Base-by-base conservation (phyloP, 2,888 invertebrate genomes). In the Acrobasis suavella region DNA sequence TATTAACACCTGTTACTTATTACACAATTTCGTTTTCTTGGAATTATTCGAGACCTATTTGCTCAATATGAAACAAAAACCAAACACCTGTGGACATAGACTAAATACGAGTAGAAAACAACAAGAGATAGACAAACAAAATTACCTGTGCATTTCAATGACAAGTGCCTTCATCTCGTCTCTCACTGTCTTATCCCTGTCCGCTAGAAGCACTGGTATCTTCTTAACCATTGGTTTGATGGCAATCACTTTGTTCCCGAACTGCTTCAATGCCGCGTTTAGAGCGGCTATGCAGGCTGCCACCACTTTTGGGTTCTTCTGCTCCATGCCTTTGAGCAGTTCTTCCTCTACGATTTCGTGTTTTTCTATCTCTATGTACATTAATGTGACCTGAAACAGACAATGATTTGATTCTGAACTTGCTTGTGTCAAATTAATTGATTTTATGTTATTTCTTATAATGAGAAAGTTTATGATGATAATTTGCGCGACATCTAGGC, bases 331-430 rank as follows among this genome's bases (percentile, higher is more conserved):
- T 89, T 98, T 98, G 17, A 98, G 90, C 1, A 99, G 91, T 84
- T 98, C 98, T 71, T 99, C 99, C 73, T 96, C 93, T 0, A 98
- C 97, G 12, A 95, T 87, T 69, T 99, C 99, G 66, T 97, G 96
- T 82, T 98, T 98, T 80, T 99, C 99, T 76, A 98, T 97, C 93
- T 99, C 99, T 71, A 99, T 94, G 83, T 97, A 98, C 97, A 98
- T 97, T 65, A 99, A 91, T 7, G 96, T 95, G 67, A 99, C 94
- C 91, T 98, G 97, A 55, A 32, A 52, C 12, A n/a, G 14, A 52
- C 2, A 52, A n/a, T n/a, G 9, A 9, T 5, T 5, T 52, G 12
- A 42, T 42, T 14, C 10, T 12, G 10, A 42, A 3, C 8, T 51
- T 22, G 22, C 22, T 32, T 0, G 2, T 32, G 32, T 32, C 32